phyloP scores from a whole-genome alignment of 2,797 vertebrate species.

The Protosalanx chinensis region DNA sequence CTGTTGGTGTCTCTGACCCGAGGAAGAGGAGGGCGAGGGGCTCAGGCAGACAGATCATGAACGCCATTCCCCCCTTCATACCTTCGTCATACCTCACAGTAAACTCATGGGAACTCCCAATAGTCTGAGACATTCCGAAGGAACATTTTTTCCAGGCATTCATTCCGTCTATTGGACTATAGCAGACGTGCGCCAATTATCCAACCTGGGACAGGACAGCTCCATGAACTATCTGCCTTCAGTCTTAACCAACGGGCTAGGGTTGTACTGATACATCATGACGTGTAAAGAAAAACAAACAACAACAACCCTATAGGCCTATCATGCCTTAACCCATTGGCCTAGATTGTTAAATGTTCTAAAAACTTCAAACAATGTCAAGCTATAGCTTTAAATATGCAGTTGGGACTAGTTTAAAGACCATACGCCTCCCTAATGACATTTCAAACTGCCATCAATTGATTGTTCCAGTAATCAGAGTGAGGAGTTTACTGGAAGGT shows the following conservation, averaged over 20 bases:
- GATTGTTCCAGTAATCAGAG: slow-evolving; percentile 68
- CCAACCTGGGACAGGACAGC: neutral
- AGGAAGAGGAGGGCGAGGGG: slow-evolving; percentile 49
- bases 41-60: slow-evolving; percentile 71
- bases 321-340: no score
- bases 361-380: slow-evolving; percentile 42
- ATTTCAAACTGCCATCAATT: slow-evolving; percentile 70
- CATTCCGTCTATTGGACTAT: slow-evolving; percentile 40
- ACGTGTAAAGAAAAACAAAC: no score
- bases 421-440: slow-evolving; percentile 64
- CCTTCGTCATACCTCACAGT: slow-evolving; percentile 70
- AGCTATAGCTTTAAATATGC: slow-evolving; percentile 31
- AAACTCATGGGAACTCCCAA: slow-evolving; percentile 71
- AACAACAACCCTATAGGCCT: no score
- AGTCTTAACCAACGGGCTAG: no score
- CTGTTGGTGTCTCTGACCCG: slow-evolving; percentile 44
- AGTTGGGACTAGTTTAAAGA: slow-evolving; percentile 60
- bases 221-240: neutral
- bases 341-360: slow-evolving; percentile 16
- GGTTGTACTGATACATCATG: no score
- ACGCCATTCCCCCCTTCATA: slow-evolving; percentile 50
- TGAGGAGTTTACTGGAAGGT: slow-evolving; percentile 53
- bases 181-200: slow-evolving; percentile 60
- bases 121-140: slow-evolving; percentile 71
- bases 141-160: slow-evolving; percentile 72